phyloP scores from a whole-genome alignment of 2,113 vertebrate species.

The Podiceps cristatus region DNA sequence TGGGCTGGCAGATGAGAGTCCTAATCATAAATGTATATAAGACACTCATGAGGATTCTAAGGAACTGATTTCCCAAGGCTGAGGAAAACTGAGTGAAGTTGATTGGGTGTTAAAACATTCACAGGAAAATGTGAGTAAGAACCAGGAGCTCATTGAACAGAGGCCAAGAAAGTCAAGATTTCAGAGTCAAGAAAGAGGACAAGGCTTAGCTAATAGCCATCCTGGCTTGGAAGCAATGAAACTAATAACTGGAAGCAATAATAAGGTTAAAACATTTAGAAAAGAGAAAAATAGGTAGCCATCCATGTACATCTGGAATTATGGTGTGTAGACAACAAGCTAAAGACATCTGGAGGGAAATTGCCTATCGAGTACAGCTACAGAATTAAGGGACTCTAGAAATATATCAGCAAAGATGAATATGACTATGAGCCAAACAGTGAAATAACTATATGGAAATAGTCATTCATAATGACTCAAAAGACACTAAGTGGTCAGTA shows the following conservation, averaged over 20 bases:
- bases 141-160: background rate
- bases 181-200: background rate
- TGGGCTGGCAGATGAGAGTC: background rate
- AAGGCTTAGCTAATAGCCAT: background rate
- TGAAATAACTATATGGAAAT: background rate
- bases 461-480: background rate
- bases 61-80: background rate
- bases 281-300: background rate
- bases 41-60: background rate
- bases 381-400: background rate
- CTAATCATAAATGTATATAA: background rate
- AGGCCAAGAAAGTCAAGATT: background rate
- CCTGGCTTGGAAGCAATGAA: background rate
- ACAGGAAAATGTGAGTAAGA: background rate
- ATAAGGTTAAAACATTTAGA: background rate
- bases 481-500: background rate
- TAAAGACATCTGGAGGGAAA: background rate
- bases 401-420: background rate
- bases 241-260: background rate
- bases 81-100: background rate
- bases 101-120: background rate
- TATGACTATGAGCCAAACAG: background rate
- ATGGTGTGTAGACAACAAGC: background rate
- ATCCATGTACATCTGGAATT: background rate
- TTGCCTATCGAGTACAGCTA: background rate